These are phyloP conservation scores for Eurytoma californica DNA, from an alignment of 2,888 invertebrate species.

Conservation along the genomic window DNA sequence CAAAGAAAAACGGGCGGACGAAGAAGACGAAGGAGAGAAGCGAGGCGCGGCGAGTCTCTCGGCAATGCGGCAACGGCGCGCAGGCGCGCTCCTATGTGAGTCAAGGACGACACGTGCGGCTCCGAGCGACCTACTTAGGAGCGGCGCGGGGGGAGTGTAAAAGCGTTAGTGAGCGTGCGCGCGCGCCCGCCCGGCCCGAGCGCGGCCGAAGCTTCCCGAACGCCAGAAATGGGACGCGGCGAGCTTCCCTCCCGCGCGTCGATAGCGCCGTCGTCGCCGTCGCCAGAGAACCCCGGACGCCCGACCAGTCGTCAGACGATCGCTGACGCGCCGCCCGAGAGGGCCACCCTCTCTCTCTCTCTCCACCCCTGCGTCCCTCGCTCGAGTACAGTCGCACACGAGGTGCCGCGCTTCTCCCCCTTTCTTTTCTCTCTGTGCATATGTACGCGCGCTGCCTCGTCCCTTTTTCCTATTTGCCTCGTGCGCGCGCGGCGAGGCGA, in stretches of 20 bases:
- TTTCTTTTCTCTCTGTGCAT: too few relatives aligned
- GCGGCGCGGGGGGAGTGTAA: slow-evolving; percentile 40
- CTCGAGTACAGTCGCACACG: background rate
- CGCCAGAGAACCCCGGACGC: background rate
- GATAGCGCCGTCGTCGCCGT: background rate
- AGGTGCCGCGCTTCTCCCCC: too few relatives aligned
- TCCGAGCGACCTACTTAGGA: slow-evolving; percentile 72
- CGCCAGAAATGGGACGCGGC: slow-evolving; percentile 67
- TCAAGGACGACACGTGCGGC: slow-evolving; percentile 76
- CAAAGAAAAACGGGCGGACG: slow-evolving; percentile 4
- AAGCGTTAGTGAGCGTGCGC: background rate
- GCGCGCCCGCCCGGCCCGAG: slow-evolving; percentile 56
- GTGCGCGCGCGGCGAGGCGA: slow-evolving; percentile 1
- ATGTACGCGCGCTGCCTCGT: background rate
- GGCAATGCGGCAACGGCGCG: slow-evolving; percentile 31
- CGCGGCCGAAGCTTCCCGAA: slow-evolving; percentile 69
- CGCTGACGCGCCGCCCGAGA: too few relatives aligned
- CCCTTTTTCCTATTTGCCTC: background rate
- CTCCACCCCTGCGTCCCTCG: slow-evolving; percentile 17
- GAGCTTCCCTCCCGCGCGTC: background rate
- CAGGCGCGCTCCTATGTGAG: slow-evolving; percentile 68
- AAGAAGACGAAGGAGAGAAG: slow-evolving; percentile 2
- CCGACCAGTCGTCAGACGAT: too few relatives aligned
- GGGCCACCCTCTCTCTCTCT: background rate
- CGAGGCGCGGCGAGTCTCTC: background rate